Conservation (phyloP, 2,113 vertebrate species). For the Trichechus manatus region DNA sequence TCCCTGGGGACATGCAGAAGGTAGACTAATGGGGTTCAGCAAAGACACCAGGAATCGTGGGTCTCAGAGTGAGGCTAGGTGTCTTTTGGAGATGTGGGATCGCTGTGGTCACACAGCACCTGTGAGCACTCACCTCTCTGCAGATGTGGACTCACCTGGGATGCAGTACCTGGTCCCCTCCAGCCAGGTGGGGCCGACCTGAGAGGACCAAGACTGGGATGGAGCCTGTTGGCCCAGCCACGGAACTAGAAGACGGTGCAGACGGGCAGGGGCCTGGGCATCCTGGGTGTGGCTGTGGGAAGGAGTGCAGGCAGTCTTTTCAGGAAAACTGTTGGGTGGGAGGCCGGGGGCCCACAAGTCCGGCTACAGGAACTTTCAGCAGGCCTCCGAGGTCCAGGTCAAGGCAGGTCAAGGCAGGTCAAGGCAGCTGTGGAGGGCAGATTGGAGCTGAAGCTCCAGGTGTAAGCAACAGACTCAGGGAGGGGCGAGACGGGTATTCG, state of each 20-base stretch:
- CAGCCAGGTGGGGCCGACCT: neutral
- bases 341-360: neutral
- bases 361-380: neutral
- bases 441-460: too few species aligned
- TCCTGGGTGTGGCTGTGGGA: too few species aligned
- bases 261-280: neutral
- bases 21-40: accelerated
- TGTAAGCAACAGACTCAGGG: neutral
- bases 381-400: accelerated
- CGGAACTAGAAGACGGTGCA: neutral
- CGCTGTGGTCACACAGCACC: accelerated
- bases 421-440: neutral
- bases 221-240: neutral
- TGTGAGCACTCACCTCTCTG: accelerated
- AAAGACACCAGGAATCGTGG: accelerated
- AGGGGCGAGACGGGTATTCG: neutral
- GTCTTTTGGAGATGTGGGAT: neutral
- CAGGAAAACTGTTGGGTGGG: neutral
- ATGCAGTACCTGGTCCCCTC: neutral
- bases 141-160: accelerated
- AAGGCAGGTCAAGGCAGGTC: neutral
- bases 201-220: neutral
- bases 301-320: neutral
- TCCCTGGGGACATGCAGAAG: neutral
- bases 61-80: neutral